Conservation (phyloP, 2,888 invertebrate species). For the Lottia scabra region DNA sequence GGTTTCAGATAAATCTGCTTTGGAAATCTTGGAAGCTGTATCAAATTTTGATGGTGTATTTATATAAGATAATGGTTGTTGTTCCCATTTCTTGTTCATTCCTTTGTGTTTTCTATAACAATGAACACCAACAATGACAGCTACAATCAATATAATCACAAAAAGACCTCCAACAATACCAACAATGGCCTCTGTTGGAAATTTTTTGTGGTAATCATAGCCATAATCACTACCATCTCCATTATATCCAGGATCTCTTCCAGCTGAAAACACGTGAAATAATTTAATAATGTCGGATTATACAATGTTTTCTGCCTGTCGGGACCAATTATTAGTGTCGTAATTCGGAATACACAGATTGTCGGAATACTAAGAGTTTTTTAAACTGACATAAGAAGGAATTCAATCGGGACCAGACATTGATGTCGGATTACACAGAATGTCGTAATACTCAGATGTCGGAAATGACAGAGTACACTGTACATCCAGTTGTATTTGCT, state of each 20-base stretch:
- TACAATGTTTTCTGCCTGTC: too few relatives aligned
- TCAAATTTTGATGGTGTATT: conserved; percentile 39
- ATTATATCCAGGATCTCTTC: conserved; percentile 30
- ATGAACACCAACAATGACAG: conserved; percentile 37
- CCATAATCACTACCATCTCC: conserved; percentile 42
- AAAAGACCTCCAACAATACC: conserved; percentile 41
- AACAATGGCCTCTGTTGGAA: conserved; percentile 39
- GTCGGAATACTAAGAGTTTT: too few relatives aligned
- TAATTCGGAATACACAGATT: too few relatives aligned
- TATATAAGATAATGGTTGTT: conserved; percentile 40
- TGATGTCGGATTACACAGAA: too few relatives aligned
- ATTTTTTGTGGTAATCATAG: conserved; percentile 35
- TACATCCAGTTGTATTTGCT: too few relatives aligned
- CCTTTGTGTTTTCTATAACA: conserved; percentile 44
- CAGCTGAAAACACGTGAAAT: conserved; percentile 1
- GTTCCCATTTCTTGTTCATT: conserved; percentile 37
- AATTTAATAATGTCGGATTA: too few relatives aligned
- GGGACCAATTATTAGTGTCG: too few relatives aligned
- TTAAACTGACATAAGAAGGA: too few relatives aligned
- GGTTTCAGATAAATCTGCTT: background rate
- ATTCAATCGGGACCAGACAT: too few relatives aligned
- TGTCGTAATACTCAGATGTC: too few relatives aligned
- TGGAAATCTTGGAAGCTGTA: conserved; percentile 31
- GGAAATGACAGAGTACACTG: too few relatives aligned
- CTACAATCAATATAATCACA: conserved; percentile 37